Evolutionary conservation across 2,113 vertebrate species (phyloP).

Genomic region (Sinocyclocheilus anshuiensis): DNA sequence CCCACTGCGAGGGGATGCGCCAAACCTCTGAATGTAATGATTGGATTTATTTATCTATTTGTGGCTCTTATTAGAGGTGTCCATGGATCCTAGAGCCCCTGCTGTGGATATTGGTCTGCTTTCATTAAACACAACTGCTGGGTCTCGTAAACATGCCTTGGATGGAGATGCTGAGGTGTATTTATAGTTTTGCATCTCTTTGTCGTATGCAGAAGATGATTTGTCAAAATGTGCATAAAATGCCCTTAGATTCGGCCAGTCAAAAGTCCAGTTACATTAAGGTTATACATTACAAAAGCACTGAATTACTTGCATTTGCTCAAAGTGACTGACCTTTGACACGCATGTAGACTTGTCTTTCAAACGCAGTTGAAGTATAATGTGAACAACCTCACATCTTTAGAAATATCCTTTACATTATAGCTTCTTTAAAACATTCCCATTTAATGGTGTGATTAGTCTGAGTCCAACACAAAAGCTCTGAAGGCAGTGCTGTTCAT

Average conservation of each 20-base stretch:
- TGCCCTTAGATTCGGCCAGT: background rate
- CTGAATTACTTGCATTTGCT: background rate
- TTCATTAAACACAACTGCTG: conserved; percentile 22
- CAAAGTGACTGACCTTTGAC: background rate
- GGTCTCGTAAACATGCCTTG: background rate
- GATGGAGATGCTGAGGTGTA: background rate
- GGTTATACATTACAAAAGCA: background rate
- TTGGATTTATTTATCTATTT: conserved; percentile 59
- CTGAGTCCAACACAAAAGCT: background rate
- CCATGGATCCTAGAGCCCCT: conserved; percentile 42
- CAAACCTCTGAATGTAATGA: conserved; percentile 51
- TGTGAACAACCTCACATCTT: background rate
- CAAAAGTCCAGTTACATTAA: background rate
- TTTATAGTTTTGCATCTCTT: background rate
- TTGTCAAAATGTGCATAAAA: background rate
- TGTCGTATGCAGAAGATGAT: background rate
- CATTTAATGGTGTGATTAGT: background rate
- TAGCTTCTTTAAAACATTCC: background rate
- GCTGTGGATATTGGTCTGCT: conserved; percentile 39
- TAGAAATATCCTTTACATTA: background rate
- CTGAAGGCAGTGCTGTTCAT: background rate
- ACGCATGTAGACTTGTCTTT: background rate
- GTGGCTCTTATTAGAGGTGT: conserved; percentile 52
- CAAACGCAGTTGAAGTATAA: background rate
- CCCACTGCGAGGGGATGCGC: conserved; percentile 49